Evolutionary conservation across 2,888 invertebrate species (phyloP), one percentile per base, ranked within the genome.

Genomic region (Meghimatium bilineatum): DNA sequence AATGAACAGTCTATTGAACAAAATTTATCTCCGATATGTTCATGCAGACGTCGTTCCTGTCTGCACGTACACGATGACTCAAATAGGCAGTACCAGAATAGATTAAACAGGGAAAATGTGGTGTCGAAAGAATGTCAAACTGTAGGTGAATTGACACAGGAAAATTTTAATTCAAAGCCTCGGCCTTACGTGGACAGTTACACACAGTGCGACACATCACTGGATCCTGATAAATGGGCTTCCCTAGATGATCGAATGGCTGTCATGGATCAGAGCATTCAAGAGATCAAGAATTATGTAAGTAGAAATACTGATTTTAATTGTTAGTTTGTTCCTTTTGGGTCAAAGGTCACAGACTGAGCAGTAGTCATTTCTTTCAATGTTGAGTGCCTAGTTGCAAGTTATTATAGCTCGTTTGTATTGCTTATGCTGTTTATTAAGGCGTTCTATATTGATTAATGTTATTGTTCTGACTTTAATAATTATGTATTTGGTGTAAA

Each of bases 111-210:
- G 2, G 23, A 32, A 32, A 17, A 32, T 17, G 3, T 52, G n/a
- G 1, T 20, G 1, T 74, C 74, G 0, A 74, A 74, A 52, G 74
- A 32, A 52, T 74, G 74, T 32, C 74, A 52, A 34, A 74, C 74
- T 1, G 2, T 34, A 74, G 52, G 5, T 1, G 74, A 52, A 6
- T 20, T 12, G 5, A 23, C 52, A 52, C 14, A 14, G 1, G 26
- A 10, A 6, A 77, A 63, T 17, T n/a, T n/a, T 5, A 60, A 60
- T 20, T 38, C 14, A 36, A 12, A 26, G 38, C 10, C 34, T 10
- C 14, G 26, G 0, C 8, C 26, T 0, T 12, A 23, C 2, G 63
- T 36, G 36, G 77, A 63, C 26, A 26, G 26, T 23, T 60, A 36
- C 2, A 63, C 77, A 14, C 60, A 77, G 60, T 63, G 0, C 26